Evolutionary conservation across 2,888 invertebrate species (phyloP).

Genomic region (Taphrorychus bicolor): DNA sequence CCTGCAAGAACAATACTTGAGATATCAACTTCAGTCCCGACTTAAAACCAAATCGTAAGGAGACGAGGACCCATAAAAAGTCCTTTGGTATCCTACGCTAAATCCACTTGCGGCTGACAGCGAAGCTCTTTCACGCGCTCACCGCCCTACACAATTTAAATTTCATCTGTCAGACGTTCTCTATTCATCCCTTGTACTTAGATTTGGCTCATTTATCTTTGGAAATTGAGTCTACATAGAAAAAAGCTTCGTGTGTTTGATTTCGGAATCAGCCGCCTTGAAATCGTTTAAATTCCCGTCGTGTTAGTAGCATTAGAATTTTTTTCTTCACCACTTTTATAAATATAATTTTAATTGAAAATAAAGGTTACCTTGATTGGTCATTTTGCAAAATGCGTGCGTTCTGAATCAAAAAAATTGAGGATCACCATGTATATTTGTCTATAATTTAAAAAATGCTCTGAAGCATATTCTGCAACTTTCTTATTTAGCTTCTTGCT

Average conservation of each 20-base stretch:
- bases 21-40: constrained; percentile 1
- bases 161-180: constrained; percentile 37
- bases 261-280: constrained; percentile 1
- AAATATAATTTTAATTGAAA: too few relatives aligned
- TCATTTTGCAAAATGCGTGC: too few relatives aligned
- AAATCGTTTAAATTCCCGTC: constrained; percentile 7
- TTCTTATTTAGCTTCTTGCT: too few relatives aligned
- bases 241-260: constrained; percentile 16
- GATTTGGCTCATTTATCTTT: constrained; percentile 39
- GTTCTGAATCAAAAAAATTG: too few relatives aligned
- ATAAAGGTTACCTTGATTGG: too few relatives aligned
- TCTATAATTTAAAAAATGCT: too few relatives aligned
- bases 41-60: constrained; percentile 22
- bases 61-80: constrained; percentile 26
- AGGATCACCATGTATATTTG: too few relatives aligned
- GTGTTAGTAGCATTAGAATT: too few relatives aligned
- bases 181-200: constrained; percentile 36
- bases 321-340: too few relatives aligned
- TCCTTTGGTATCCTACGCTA: constrained; percentile 20
- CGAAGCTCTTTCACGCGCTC: constrained; percentile 32
- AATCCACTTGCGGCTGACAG: constrained; percentile 39
- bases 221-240: constrained; percentile 32
- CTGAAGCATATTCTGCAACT: too few relatives aligned
- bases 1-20: neutral
- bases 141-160: constrained; percentile 32